Base-by-base conservation (phyloP, 2,888 invertebrate genomes). In the Alitta virens region DNA sequence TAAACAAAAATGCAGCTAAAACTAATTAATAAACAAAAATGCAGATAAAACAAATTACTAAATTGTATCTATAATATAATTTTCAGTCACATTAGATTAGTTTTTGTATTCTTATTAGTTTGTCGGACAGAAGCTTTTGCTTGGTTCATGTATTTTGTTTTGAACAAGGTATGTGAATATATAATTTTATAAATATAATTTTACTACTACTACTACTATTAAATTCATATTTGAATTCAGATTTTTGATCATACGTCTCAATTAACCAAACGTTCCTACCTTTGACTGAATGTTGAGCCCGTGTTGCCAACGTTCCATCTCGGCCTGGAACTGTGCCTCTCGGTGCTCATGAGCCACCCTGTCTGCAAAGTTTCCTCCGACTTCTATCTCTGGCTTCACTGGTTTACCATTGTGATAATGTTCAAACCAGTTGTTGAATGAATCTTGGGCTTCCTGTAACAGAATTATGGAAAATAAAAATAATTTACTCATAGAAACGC, bases 341-440 rank as follows among this genome's bases (percentile, higher is more conserved):
- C 88, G 88, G 75, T 95, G 94, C 77, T 96, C 93, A 75, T 89
- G 87, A 1, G 92, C 92, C 25, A 95, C 90, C 80, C 91, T 90
- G 75, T 95, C 94, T 0, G 92, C 89, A 77, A 94, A 94, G 26
- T 77, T 78, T 54, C 89, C 87, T 5, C 73, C 74, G 18, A 66
- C 68, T 24, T 64, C 69, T 24, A 72, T 61, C 1, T 68, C 69
- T 2, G 84, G 84, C 62, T 74, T 71, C 16, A 69, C 64, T 0
- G 95, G 96, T 79, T 89, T 89, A 0, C 88, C 89, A 75, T 91
- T 89, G 76, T 92, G 88, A 70, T 86, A 91, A 75, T 91, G 88
- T 68, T 90, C 87, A 71, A 91, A 91, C 95, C 95, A 96, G 72
- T 91, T 90, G 67, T 89, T 89, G 82, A 94, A 95, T 7, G 90